Conservation (phyloP, 1,140 invertebrate species). For the Camponotus floridanus region DNA sequence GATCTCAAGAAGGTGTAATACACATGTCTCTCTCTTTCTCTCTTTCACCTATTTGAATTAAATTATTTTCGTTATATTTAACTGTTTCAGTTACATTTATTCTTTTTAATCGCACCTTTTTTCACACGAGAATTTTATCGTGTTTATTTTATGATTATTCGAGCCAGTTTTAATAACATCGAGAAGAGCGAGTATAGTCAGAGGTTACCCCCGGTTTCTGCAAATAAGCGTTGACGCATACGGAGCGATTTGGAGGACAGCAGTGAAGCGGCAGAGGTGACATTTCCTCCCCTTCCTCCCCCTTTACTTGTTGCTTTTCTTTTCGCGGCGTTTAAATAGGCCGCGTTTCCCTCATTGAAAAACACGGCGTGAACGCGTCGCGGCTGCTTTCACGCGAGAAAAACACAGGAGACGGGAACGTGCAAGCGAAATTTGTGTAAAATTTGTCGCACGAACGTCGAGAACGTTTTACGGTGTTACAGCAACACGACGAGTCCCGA, state of each 20-base stretch:
- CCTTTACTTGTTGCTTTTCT: conserved; percentile 64
- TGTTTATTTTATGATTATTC: conserved; percentile 6
- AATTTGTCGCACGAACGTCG: conserved; percentile 39
- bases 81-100: not conserved
- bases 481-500: conserved; percentile 20
- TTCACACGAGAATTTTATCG: conserved; percentile 5
- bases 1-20: not conserved
- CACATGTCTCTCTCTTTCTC: not conserved
- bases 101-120: not conserved
- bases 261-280: not conserved
- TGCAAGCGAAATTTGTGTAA: conserved; percentile 37
- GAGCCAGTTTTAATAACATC: not conserved
- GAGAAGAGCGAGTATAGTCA: not conserved
- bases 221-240: conserved; percentile 38
- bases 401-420: not conserved
- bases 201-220: not conserved
- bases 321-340: conserved; percentile 41
- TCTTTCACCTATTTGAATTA: not conserved
- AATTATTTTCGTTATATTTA: not conserved
- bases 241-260: not conserved
- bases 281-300: not conserved
- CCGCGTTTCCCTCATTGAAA: conserved; percentile 54
- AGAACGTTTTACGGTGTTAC: conserved; percentile 33
- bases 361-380: conserved; percentile 38
- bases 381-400: conserved; percentile 29